phyloP scores from a whole-genome alignment of 64 coral and sea anemone species.

The Catalaphyllia jardinei region DNA sequence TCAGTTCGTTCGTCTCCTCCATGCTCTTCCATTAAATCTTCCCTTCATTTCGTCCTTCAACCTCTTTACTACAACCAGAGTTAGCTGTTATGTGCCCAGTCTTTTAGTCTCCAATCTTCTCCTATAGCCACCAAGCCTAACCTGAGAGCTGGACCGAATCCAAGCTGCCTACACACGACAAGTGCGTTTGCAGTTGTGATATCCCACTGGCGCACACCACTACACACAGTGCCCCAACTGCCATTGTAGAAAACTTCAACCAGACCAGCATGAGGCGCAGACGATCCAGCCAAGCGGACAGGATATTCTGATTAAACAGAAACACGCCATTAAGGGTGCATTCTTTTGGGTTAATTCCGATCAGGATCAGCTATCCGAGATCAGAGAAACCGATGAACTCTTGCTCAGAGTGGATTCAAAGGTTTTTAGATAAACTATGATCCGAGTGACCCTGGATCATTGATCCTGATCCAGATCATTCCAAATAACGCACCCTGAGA shows the following conservation, averaged over 20 bases:
- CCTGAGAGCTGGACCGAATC: slow-evolving; percentile 18
- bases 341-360: too few species aligned
- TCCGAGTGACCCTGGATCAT: too few species aligned
- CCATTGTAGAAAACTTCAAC: slow-evolving; percentile 9
- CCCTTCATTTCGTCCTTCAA: too few species aligned
- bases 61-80: neutral
- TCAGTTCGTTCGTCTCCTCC: too few species aligned
- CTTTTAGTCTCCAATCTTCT: neutral
- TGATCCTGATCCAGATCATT: neutral
- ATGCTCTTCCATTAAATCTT: too few species aligned
- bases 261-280: slow-evolving; percentile 17
- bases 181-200: neutral
- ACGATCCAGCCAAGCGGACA: slow-evolving; percentile 22
- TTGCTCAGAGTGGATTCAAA: too few species aligned
- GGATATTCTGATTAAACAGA: slow-evolving; percentile 9
- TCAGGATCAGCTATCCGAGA: too few species aligned
- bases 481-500: neutral
- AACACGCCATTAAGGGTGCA: neutral
- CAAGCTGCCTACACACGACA: slow-evolving; percentile 24
- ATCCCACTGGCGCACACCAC: neutral
- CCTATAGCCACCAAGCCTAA: neutral
- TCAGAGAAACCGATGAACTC: too few species aligned
- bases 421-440: too few species aligned
- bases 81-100: neutral
- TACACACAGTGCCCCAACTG: slow-evolving; percentile 25